phyloP scores from a whole-genome alignment of 2,113 vertebrate species.

The Paralichthys olivaceus region DNA sequence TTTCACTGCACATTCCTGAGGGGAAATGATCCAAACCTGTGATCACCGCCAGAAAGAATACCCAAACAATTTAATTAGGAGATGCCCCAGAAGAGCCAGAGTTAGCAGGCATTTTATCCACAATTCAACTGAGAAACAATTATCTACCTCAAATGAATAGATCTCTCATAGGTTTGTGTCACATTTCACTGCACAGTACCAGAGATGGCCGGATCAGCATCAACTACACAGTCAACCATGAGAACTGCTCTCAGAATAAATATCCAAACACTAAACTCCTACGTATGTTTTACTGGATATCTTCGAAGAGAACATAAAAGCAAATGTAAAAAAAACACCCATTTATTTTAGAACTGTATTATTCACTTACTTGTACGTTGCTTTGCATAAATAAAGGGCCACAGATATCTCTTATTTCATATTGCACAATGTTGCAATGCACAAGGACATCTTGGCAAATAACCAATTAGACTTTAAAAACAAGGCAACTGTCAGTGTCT shows the following conservation, averaged over 20 bases:
- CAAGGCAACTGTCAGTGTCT: not conserved
- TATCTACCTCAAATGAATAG: slow-evolving; percentile 51
- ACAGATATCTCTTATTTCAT: not conserved
- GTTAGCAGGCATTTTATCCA: slow-evolving; percentile 38
- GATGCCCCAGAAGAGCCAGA: slow-evolving; percentile 30
- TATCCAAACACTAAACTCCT: not conserved
- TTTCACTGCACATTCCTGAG: slow-evolving; percentile 18
- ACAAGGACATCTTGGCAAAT: not conserved
- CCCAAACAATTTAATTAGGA: slow-evolving; percentile 28
- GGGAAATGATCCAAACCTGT: not conserved
- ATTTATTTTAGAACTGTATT: too few relatives aligned
- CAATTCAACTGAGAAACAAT: slow-evolving; percentile 42
- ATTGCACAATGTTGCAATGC: not conserved
- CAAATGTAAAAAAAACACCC: too few relatives aligned
- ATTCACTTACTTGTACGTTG: too few relatives aligned
- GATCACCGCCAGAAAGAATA: slow-evolving; percentile 7
- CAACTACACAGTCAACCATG: not conserved
- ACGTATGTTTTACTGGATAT: not conserved
- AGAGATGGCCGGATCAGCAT: slow-evolving; percentile 25
- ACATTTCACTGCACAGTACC: slow-evolving; percentile 37
- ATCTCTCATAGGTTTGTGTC: slow-evolving; percentile 37
- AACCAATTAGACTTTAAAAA: not conserved
- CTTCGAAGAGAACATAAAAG: not conserved
- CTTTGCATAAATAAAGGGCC: not conserved
- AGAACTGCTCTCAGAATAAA: slow-evolving; percentile 19